phyloP scores from a whole-genome alignment of 2,888 invertebrate genomes.

The Melikaiella ostensackeni region DNA sequence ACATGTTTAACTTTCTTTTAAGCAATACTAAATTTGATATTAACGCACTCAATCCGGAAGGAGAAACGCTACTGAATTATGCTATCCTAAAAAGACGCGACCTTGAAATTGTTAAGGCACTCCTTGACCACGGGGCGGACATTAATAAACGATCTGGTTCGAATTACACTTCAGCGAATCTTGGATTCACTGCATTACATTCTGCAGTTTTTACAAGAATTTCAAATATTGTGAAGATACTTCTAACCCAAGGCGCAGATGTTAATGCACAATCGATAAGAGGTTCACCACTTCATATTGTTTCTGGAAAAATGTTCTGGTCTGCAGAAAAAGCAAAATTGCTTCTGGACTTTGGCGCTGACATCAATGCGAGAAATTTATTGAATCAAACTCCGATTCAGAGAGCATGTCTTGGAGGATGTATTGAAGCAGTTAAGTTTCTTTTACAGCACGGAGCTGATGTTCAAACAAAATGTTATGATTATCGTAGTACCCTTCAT shows the following conservation, averaged over 20 bases:
- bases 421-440: constrained; percentile 3
- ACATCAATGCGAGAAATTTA: neutral
- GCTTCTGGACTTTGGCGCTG: no score
- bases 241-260: constrained; percentile 14
- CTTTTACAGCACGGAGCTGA: neutral
- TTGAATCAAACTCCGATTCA: neutral
- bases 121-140: neutral
- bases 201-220: constrained; percentile 23
- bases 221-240: constrained; percentile 31
- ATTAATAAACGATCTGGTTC: neutral
- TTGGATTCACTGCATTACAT: constrained; percentile 20
- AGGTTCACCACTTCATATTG: constrained; percentile 1
- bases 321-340: no score
- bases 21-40: neutral
- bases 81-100: constrained; percentile 1
- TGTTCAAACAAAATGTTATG: constrained; percentile 1
- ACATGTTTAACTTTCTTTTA: neutral
- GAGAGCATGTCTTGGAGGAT: neutral
- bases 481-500: neutral
- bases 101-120: neutral
- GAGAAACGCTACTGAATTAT: neutral
- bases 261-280: constrained; percentile 10
- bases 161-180: constrained; percentile 16
- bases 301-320: constrained; percentile 1
- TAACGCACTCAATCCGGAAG: constrained; percentile 12